Percentiles rank a stretch among this genome's conserved stretches.
Conservation (phyloP, 2,797 vertebrate species). For the Oreochromis grahami region DNA sequence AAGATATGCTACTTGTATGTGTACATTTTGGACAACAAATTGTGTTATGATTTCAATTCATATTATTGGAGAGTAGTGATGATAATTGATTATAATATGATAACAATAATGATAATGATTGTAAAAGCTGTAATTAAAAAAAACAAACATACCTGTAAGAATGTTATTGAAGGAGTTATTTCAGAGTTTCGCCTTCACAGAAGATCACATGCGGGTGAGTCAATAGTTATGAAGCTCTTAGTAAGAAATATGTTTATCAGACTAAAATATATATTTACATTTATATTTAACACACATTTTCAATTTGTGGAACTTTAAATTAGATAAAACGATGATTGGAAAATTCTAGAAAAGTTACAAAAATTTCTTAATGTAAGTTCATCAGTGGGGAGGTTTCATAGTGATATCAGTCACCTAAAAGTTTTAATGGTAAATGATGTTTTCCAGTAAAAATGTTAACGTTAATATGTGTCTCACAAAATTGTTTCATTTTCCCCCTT, state of each 20-base stretch:
- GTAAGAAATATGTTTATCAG: not conserved
- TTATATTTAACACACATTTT: not conserved
- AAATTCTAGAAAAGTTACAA: not conserved
- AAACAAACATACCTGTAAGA: conserved; percentile 64
- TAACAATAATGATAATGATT: conserved; percentile 74
- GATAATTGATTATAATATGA: conserved; percentile 76
- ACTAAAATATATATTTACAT: not conserved
- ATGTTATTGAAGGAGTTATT: conserved; percentile 24
- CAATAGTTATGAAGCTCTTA: not conserved
- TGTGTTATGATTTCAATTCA: conserved; percentile 81
- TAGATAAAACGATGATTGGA: not conserved
- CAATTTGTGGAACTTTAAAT: not conserved
- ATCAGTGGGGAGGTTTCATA: not conserved
- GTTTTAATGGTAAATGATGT: not conserved
- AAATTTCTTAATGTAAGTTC: not conserved
- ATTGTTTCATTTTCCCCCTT: not conserved
- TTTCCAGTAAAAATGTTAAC: not conserved
- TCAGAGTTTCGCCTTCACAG: not conserved
- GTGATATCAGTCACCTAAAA: not conserved
- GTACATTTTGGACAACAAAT: conserved; percentile 77
- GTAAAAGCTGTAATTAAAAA: conserved; percentile 80
- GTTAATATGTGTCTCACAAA: not conserved
- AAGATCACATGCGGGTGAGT: not conserved
- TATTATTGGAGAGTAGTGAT: conserved; percentile 76
- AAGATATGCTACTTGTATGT: conserved; percentile 84